Percentiles rank a stretch among this genome's conserved stretches.
phyloP scores from a whole-genome alignment of 2,113 vertebrate genomes.

The Rallus limicola region DNA sequence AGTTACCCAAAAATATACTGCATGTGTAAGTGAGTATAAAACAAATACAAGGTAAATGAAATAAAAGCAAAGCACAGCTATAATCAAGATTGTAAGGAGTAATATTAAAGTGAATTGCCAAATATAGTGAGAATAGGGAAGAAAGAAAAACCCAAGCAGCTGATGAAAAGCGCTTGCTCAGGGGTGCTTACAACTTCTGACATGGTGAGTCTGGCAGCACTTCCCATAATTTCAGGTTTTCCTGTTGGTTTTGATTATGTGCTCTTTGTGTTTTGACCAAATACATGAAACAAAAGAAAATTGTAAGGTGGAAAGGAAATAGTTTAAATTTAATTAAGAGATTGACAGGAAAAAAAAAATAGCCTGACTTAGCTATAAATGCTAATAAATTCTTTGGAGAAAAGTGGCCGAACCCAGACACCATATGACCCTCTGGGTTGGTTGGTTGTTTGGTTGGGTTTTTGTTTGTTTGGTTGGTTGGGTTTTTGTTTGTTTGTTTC shows the following conservation, averaged over 20 bases:
- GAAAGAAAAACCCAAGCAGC: background rate
- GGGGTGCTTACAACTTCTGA: background rate
- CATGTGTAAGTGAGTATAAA: background rate
- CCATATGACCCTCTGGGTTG: background rate
- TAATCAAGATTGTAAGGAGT: background rate
- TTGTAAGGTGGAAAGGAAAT: background rate
- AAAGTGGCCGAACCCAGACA: background rate
- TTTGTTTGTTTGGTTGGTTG: too few relatives aligned
- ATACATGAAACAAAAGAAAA: background rate
- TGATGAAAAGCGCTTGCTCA: background rate
- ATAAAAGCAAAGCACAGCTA: background rate
- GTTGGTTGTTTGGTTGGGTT: too few relatives aligned
- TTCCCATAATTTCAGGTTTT: background rate
- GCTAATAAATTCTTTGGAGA: background rate
- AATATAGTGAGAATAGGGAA: background rate
- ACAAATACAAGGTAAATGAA: background rate
- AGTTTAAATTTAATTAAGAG: background rate
- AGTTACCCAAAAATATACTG: background rate
- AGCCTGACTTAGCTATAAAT: background rate
- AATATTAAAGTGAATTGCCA: background rate
- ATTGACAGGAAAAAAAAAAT: background rate
- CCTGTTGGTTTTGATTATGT: background rate
- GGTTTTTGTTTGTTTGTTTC: too few relatives aligned
- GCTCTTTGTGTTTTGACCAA: background rate
- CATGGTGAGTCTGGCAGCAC: background rate